A percentile compares a stretch with the other conserved stretches of the same genome.
Conservation (phyloP, 2,113 vertebrate species). For the Erythrocercus mccallii region DNA sequence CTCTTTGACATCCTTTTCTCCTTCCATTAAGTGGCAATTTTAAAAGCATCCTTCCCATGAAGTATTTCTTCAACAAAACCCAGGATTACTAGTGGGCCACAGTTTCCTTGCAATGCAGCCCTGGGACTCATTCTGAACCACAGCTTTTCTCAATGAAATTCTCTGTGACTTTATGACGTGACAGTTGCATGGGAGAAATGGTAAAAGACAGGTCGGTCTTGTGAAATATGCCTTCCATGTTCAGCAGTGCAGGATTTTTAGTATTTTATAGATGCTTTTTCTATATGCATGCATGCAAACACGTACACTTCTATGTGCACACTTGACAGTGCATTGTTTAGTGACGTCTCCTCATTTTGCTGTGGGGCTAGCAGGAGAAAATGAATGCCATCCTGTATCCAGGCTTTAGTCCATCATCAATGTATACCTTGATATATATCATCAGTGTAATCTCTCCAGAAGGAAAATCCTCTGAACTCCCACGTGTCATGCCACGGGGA, state of each 20-base stretch:
- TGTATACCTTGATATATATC: neutral
- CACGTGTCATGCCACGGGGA: neutral
- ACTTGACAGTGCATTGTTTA: neutral
- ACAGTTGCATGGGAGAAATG: neutral
- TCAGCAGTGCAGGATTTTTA: neutral
- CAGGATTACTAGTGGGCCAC: neutral
- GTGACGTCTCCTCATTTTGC: neutral
- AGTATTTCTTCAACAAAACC: neutral
- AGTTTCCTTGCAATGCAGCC: neutral
- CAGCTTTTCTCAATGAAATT: neutral
- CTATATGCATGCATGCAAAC: neutral
- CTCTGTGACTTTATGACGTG: neutral
- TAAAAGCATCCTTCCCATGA: neutral
- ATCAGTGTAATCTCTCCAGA: neutral
- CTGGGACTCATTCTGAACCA: neutral
- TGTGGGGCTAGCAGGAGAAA: neutral
- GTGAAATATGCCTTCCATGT: neutral
- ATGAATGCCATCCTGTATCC: neutral
- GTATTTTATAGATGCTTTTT: neutral
- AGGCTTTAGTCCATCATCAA: neutral
- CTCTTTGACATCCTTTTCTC: neutral
- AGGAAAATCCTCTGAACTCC: conserved; percentile 25
- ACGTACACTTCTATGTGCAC: too few relatives aligned
- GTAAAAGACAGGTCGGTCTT: neutral
- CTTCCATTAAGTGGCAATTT: neutral